These are phyloP conservation scores for Nomada goodeniana DNA, from an alignment of 2,888 invertebrate genomes.

Conservation along the genomic window DNA sequence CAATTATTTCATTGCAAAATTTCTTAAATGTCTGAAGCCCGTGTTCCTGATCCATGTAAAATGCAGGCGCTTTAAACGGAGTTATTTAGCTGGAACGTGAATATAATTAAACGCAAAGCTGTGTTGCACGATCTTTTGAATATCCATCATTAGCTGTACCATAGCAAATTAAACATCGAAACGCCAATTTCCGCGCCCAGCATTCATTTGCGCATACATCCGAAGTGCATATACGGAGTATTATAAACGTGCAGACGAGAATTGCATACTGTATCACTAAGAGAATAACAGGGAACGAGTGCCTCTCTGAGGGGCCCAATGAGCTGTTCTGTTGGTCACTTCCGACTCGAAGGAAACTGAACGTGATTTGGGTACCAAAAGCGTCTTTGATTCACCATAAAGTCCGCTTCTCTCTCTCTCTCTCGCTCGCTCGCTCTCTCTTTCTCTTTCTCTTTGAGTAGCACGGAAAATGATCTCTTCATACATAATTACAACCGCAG, in stretches of 20 bases:
- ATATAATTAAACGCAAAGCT: conserved; percentile 56
- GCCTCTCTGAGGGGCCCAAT: conserved; percentile 41
- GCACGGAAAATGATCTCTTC: conserved; percentile 28
- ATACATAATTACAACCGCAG: conserved; percentile 44
- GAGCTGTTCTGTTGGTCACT: conserved; percentile 59
- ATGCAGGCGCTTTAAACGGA: conserved; percentile 9
- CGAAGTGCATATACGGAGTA: conserved; percentile 37
- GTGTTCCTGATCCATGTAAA: neutral
- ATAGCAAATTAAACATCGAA: conserved; percentile 56
- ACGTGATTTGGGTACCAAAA: conserved; percentile 66
- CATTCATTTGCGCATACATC: conserved; percentile 32
- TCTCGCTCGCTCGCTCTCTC: neutral
- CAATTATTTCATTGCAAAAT: neutral
- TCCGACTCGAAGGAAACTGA: conserved; percentile 47
- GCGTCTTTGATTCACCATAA: conserved; percentile 58
- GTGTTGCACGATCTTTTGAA: conserved; percentile 54
- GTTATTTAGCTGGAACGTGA: conserved; percentile 26
- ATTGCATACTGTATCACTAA: conserved; percentile 47
- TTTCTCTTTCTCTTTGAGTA: conserved; percentile 11
- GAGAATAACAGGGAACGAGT: conserved; percentile 61
- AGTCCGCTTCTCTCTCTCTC: conserved; percentile 6
- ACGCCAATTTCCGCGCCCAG: conserved; percentile 44
- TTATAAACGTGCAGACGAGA: conserved; percentile 52
- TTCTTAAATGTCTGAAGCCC: neutral
- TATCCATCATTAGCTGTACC: conserved; percentile 56